Base-by-base conservation (phyloP, 2,888 invertebrate species). In the Caenorhabditis sp. region DNA sequence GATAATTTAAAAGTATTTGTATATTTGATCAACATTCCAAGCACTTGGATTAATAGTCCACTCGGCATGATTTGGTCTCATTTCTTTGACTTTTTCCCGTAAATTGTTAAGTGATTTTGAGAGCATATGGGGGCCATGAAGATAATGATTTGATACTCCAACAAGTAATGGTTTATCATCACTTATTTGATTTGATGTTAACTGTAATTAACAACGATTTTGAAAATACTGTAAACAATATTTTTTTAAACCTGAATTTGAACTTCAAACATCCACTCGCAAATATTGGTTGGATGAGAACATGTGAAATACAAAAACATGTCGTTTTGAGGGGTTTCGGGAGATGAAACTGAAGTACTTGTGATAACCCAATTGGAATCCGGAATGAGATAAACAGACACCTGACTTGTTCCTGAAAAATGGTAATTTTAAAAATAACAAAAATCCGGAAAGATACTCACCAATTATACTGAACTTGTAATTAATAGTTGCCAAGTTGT, bases 31-130 rank as follows among this genome's bases (percentile, higher is more conserved):
- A 24, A 79, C 80, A 61, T 78, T 78, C 82, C 82, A 82, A 12
- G 77, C 73, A 55, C 76, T 77, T 17, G 81, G 77, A 8, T 81
- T 82, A 17, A 81, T 78, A 4, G 81, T 77, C 82, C 82, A 82
- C 36, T 64, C 71, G 4, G 68, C 62, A 31, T 58, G 68, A 21
- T 57, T 50, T 5, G 70, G 26, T 21, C 68, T 50, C 49, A 65
- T 74, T 27, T 62, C 66, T 31, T 66, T 51, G n/a, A 81, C 77
- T 21, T 66, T 71, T 27, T 58, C 21, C 4, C 73, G 51, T 60
- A 77, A 71, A 26, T 73, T 71, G 31, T 67, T 68, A 14, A 82
- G 61, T 6, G 79, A 59, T 36, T 69, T 53, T n/a, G 78, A 76
- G 50, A 75, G 69, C 82, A 82, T 82, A 50, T 68, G 55, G 3